phyloP scores from a whole-genome alignment of 2,797 vertebrate species.

The Syndactyla subalaris region DNA sequence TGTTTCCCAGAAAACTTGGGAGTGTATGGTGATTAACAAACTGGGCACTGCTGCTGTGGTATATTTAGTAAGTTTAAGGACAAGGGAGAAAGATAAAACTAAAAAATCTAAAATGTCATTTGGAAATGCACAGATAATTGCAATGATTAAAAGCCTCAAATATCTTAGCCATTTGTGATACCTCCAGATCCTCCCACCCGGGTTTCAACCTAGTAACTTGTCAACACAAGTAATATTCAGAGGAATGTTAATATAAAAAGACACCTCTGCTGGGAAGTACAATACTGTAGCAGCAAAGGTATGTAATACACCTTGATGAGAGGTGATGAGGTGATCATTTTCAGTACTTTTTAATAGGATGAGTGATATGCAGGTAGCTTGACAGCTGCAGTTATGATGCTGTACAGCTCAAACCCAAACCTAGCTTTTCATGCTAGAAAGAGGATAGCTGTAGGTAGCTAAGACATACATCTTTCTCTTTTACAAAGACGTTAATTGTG shows the following conservation, averaged over 20 bases:
- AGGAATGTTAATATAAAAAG: constrained; percentile 18
- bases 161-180: constrained; percentile 50
- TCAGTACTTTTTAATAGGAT: not conserved
- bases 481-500: not conserved
- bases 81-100: not conserved
- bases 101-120: not conserved
- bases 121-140: constrained; percentile 12
- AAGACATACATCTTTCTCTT: not conserved
- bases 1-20: not conserved
- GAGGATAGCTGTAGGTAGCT: not conserved
- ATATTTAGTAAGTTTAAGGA: not conserved
- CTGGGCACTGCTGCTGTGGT: not conserved
- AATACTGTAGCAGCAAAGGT: not conserved
- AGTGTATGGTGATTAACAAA: not conserved
- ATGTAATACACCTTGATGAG: constrained; percentile 5
- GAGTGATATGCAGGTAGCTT: not conserved
- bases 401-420: not conserved
- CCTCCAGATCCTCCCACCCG: constrained; percentile 47
- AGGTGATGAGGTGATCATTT: constrained; percentile 6
- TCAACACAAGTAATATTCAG: constrained; percentile 57
- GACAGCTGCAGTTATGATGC: not conserved
- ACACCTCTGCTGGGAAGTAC: not conserved
- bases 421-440: not conserved
- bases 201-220: constrained; percentile 45
- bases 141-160: constrained; percentile 27